Percentiles rank a stretch among this genome's conserved stretches.
These are phyloP conservation scores for Furnarius figulus DNA, from an alignment of 2,113 vertebrate genomes.

Conservation along the genomic window DNA sequence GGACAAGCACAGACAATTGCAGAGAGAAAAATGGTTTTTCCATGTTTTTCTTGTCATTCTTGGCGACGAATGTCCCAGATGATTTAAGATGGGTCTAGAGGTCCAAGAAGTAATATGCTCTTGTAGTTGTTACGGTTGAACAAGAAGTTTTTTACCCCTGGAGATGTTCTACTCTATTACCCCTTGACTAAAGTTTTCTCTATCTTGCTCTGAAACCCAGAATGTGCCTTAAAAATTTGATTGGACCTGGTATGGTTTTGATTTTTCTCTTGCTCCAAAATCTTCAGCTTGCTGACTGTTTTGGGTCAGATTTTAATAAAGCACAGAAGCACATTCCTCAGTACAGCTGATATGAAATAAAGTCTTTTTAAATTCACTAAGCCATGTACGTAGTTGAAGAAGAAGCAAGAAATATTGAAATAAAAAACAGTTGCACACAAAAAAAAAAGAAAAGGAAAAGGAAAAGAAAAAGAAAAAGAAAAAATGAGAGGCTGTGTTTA, in stretches of 20 bases:
- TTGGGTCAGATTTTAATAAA: background rate
- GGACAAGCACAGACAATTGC: background rate
- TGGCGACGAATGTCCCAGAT: background rate
- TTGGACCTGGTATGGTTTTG: background rate
- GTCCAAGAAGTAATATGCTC: background rate
- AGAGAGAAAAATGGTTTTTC: background rate
- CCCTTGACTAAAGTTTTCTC: background rate
- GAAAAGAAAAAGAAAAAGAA: too few species aligned
- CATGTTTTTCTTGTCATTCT: background rate
- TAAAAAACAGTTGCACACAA: fast-evolving
- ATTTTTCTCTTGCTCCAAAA: background rate
- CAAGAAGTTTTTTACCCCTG: background rate
- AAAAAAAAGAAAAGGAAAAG: too few species aligned
- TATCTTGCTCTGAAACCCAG: background rate
- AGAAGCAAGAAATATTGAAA: background rate
- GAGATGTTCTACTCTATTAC: background rate
- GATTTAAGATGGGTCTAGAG: background rate
- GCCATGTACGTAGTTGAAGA: background rate
- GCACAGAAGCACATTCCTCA: background rate
- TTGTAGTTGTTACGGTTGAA: background rate
- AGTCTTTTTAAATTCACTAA: background rate
- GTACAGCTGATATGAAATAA: background rate
- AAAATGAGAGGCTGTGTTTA: background rate
- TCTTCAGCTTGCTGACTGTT: background rate
- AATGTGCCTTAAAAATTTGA: background rate